Evolutionary conservation across 2,888 invertebrate genomes (phyloP), one percentile per base, ranked within the genome.

Genomic region (Volucella inflata): DNA sequence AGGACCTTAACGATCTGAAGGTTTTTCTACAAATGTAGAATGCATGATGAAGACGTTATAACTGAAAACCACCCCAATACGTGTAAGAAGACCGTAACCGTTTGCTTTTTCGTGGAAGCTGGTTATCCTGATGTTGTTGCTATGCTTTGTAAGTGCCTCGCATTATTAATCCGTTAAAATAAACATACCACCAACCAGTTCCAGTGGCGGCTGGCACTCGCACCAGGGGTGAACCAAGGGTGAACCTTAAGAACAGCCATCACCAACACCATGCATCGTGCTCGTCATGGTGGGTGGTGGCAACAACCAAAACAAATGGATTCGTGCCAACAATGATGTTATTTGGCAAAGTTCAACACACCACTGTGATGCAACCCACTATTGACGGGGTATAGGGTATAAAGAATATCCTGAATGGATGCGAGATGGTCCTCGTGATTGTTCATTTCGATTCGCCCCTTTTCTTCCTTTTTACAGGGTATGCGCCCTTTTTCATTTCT

Each of bases 91-190:
- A 21, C 50, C 42, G 46, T 78, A 78, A 78, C 64, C 70, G 50
- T 65, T 75, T 75, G 83, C 64, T 84, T 51, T 62, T 72, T 71
- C 75, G 40, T 70, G 36, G 44, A 16, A 46, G 74, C 60, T 78
- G 78, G 75, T 72, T n/a, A 75, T 53, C 67, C 71, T 60, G 50
- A 67, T 85, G 71, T 76, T 77, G 76, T 64, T 30, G 21, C 40
- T 68, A 36, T 76, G 53, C 46, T 68, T 30, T 81, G 53, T 85
- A 72, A 81, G 85, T 85, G 85, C 81, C 51, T 76, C 67, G 38
- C 76, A 85, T 85, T 85, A 85, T 85, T 85, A 85, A 81, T 85
- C 85, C 77, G 85, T 85, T 85, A 85, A 76, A 85, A 85, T 85
- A 80, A 85, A 81, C 85, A 85, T 72, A 85, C 85, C 81, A 85